Percentiles rank a stretch among this genome's conserved stretches.
These are phyloP conservation scores for Sebastes matsubarae DNA, from an alignment of 2,797 vertebrate genomes.

Conservation along the genomic window DNA sequence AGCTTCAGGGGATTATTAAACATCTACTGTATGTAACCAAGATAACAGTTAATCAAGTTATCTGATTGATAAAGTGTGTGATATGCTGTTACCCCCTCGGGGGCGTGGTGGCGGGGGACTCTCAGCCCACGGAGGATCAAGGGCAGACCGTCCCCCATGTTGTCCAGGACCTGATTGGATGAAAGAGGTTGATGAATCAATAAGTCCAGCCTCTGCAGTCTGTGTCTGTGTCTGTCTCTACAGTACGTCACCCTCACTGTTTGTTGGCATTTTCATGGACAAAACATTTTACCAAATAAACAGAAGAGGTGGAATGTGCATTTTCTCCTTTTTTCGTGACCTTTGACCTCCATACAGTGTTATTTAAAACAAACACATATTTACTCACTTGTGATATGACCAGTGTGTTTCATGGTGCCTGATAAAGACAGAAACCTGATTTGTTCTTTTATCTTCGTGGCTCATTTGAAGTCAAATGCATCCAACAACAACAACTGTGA, in stretches of 20 bases:
- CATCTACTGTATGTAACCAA: not conserved
- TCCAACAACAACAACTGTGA: conserved; percentile 9
- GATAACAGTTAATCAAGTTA: conserved; percentile 13
- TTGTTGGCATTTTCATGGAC: conserved; percentile 61
- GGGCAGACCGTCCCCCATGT: conserved; percentile 48
- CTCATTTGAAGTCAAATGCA: not conserved
- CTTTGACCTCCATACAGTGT: not conserved
- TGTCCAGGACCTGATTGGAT: conserved; percentile 48
- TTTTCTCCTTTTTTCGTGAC: conserved; percentile 18
- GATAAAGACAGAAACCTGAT: not conserved
- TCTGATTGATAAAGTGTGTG: conserved; percentile 23
- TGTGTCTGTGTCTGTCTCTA: conserved; percentile 22
- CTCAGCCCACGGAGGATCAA: conserved; percentile 61
- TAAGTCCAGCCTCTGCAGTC: conserved; percentile 40
- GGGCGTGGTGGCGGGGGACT: conserved; percentile 45
- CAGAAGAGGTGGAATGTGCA: conserved; percentile 33
- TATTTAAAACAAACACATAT: not conserved
- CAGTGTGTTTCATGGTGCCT: not conserved
- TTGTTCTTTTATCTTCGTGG: conserved; percentile 1
- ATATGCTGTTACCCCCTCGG: conserved; percentile 22
- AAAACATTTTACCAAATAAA: conserved; percentile 73
- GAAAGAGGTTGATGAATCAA: conserved; percentile 58
- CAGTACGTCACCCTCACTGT: conserved; percentile 41
- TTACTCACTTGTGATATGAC: not conserved
- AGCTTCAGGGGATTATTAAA: conserved; percentile 6